Evolutionary conservation across 2,797 vertebrate species (phyloP), one percentile per base, ranked within the genome.

Genomic region (Saxicola maurus): DNA sequence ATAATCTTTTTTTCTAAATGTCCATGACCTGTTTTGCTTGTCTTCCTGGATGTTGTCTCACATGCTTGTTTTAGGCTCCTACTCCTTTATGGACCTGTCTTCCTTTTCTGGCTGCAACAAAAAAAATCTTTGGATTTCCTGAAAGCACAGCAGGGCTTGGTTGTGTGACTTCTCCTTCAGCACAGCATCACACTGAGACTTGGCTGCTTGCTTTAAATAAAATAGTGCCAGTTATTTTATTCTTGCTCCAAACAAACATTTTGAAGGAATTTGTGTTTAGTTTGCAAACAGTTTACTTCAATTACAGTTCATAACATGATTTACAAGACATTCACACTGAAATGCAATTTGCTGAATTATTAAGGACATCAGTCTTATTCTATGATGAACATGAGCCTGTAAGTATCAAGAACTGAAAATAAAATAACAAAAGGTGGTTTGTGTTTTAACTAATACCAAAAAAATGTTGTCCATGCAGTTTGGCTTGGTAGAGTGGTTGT

Each of bases 131-230:
- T 17, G 45, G 33, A 30, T 77, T 88, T 93, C 46, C 62, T 75
- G 55, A 53, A 92, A 72, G 49, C 61, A 17, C n/a, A 89, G 45
- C 61, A 61, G 57, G 43, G 28, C 33, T 88, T 74, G 33, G 49
- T 79, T 86, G 18, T 21, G 4, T 13, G 55, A 65, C 24, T 81
- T 4, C n/a, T 75, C 8, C 25, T 75, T 86, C 40, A 48, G 76
- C 12, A 6, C 37, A 76, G 42, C 33, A 67, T 65, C 68, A 56
- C 30, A 33, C 30, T 59, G 75, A 79, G 38, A 74, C 57, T 92
- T 86, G 81, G 77, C 77, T 92, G 38, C 19, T 82, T 86, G 51
- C n/a, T 92, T 73, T 56, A 56, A 71, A 62, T 48, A 74, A 82
- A 60, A 51, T 35, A 7, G 20, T 78, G 67, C 20, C 45, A 68